A percentile compares a stretch with the other conserved stretches of the same genome.
Conservation (phyloP, 2,797 vertebrate species). For the Cichlasoma orientale region DNA sequence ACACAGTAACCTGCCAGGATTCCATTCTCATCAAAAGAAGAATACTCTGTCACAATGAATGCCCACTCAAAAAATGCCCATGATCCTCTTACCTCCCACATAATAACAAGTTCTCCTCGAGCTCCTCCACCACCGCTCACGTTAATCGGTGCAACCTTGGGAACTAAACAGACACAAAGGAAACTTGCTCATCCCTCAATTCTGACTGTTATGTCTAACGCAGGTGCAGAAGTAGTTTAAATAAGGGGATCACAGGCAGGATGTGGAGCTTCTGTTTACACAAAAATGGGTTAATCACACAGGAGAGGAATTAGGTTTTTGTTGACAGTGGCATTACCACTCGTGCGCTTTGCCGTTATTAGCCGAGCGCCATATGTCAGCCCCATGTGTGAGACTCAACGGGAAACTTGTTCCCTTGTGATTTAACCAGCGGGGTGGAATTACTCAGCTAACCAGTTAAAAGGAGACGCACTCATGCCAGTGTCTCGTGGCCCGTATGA, state of each 20-base stretch:
- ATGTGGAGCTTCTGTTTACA: constrained; percentile 29
- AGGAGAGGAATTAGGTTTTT: constrained; percentile 23
- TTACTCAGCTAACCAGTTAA: constrained; percentile 41
- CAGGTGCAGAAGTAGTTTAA: constrained; percentile 21
- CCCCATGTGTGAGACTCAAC: constrained; percentile 37
- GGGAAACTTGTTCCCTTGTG: constrained; percentile 47
- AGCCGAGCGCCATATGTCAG: constrained; percentile 22
- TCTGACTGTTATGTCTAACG: constrained; percentile 1
- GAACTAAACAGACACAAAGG: constrained; percentile 75
- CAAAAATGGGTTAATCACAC: constrained; percentile 32
- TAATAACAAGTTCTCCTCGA: constrained; percentile 88
- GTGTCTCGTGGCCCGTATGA: constrained; percentile 23
- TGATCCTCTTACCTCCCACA: constrained; percentile 88
- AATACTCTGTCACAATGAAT: constrained; percentile 42
- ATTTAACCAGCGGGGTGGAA: constrained; percentile 60
- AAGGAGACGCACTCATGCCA: constrained; percentile 63
- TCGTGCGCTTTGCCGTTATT: neutral
- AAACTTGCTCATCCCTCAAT: constrained; percentile 22
- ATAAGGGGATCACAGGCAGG: constrained; percentile 24
- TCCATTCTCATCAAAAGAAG: constrained; percentile 46
- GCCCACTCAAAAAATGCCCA: constrained; percentile 30
- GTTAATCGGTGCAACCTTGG: constrained; percentile 82
- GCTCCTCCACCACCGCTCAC: constrained; percentile 87
- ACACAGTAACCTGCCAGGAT: constrained; percentile 52
- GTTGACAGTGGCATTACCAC: constrained; percentile 31